These are phyloP conservation scores for Vannuccia rotundouncinata DNA, from an alignment of 2,888 invertebrate genomes.

Conservation along the genomic window DNA sequence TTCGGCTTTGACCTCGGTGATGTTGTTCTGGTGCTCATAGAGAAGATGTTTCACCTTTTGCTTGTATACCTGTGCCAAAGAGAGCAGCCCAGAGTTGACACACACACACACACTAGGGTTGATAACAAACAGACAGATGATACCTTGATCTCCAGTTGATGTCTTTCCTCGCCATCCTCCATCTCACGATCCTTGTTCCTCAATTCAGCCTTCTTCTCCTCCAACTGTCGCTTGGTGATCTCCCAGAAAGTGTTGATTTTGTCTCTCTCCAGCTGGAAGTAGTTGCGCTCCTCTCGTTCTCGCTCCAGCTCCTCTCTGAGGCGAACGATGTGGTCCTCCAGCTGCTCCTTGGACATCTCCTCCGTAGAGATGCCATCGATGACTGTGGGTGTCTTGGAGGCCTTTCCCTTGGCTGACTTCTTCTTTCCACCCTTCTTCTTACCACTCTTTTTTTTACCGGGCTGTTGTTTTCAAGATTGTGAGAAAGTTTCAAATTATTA, in stretches of 20 bases:
- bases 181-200: slow-evolving; percentile 76
- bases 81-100: not conserved
- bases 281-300: slow-evolving; percentile 88
- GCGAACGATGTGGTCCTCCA: slow-evolving; percentile 76
- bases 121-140: too few relatives aligned
- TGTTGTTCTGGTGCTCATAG: slow-evolving; percentile 78
- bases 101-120: too few relatives aligned
- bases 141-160: slow-evolving; percentile 74
- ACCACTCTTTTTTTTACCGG: slow-evolving; percentile 53
- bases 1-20: slow-evolving; percentile 76
- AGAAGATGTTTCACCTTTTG: slow-evolving; percentile 86
- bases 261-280: slow-evolving; percentile 86
- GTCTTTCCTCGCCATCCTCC: slow-evolving; percentile 76
- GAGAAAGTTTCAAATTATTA: too few relatives aligned
- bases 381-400: slow-evolving; percentile 55
- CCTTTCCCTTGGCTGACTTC: slow-evolving; percentile 50
- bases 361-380: slow-evolving; percentile 84
- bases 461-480: too few relatives aligned
- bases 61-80: slow-evolving; percentile 67
- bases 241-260: slow-evolving; percentile 92
- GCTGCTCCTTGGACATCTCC: slow-evolving; percentile 82
- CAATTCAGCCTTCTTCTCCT: slow-evolving; percentile 68
- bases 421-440: slow-evolving; percentile 51
- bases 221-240: slow-evolving; percentile 78
- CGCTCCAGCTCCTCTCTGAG: slow-evolving; percentile 83